Evolutionary conservation across 2,888 invertebrate species (phyloP).

Genomic region (Leptura quadrifasciata): DNA sequence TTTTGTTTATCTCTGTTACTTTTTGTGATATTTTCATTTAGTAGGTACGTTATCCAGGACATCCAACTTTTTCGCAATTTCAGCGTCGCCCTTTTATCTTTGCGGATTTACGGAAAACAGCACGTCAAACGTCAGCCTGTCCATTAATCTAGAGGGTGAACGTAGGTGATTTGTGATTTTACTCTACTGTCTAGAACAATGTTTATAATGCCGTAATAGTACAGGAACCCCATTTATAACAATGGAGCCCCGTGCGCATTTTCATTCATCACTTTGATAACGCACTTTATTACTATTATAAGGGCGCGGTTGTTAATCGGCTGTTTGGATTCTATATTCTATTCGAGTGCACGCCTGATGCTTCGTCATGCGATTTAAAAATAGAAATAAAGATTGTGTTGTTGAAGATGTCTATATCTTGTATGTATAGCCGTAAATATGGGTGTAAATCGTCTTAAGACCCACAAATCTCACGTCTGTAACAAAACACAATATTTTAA

Average conservation of each 20-base stretch:
- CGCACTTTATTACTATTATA: constrained; percentile 48
- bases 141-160: constrained; percentile 44
- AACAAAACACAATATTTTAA: neutral
- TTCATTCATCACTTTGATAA: constrained; percentile 56
- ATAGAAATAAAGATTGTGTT: constrained; percentile 31
- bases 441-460: constrained; percentile 1
- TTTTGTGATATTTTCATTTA: neutral
- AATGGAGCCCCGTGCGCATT: constrained; percentile 47
- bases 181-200: constrained; percentile 50
- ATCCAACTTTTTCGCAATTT: constrained; percentile 11
- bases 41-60: neutral
- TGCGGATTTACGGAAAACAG: constrained; percentile 22
- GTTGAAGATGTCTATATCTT: constrained; percentile 11
- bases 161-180: constrained; percentile 45
- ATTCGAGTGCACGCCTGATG: constrained; percentile 17
- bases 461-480: neutral
- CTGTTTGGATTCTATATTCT: constrained; percentile 32
- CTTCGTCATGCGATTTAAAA: constrained; percentile 41
- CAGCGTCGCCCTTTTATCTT: constrained; percentile 22
- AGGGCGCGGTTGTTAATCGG: constrained; percentile 41
- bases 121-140: constrained; percentile 33
- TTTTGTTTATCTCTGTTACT: neutral
- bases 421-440: neutral
- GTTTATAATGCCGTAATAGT: constrained; percentile 59
- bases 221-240: constrained; percentile 53